Evolutionary conservation across 2,113 vertebrate species (phyloP).

Genomic region (Saccopteryx bilineata): DNA sequence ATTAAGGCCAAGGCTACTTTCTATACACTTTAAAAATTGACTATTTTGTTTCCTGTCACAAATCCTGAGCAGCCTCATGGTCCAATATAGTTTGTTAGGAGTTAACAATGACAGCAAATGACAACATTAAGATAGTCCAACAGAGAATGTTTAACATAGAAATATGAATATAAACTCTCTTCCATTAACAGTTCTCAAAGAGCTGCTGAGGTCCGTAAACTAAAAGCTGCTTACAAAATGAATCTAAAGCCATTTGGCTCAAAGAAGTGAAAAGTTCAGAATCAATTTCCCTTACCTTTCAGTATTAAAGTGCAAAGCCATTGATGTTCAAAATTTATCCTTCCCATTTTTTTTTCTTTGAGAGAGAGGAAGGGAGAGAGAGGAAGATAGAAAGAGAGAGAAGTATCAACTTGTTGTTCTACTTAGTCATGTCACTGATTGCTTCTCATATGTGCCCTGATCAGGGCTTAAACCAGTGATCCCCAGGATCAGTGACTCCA

Average conservation of each 20-base stretch:
- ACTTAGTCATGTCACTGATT: no score
- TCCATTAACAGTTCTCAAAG: not conserved
- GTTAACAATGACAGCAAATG: not conserved
- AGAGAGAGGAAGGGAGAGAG: no score
- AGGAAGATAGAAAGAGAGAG: no score
- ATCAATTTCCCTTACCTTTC: conserved; percentile 15
- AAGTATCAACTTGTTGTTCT: no score
- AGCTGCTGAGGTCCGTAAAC: not conserved
- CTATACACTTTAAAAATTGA: not conserved
- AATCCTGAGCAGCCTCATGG: not conserved
- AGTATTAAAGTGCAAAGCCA: conserved; percentile 30
- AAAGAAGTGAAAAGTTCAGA: conserved; percentile 38
- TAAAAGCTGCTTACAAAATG: not conserved
- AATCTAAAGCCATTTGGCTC: not conserved
- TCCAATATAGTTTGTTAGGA: not conserved
- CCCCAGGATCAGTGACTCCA: no score
- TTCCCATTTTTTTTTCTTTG: not conserved
- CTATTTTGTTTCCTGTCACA: not conserved
- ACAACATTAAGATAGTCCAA: not conserved
- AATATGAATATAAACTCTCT: not conserved
- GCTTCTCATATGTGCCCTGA: no score
- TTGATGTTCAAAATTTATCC: not conserved
- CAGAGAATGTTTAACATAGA: not conserved
- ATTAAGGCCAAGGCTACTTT: not conserved
- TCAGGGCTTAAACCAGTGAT: no score